Evolutionary conservation across 2,113 vertebrate species (phyloP).

Genomic region (Rhinopithecus roxellana): DNA sequence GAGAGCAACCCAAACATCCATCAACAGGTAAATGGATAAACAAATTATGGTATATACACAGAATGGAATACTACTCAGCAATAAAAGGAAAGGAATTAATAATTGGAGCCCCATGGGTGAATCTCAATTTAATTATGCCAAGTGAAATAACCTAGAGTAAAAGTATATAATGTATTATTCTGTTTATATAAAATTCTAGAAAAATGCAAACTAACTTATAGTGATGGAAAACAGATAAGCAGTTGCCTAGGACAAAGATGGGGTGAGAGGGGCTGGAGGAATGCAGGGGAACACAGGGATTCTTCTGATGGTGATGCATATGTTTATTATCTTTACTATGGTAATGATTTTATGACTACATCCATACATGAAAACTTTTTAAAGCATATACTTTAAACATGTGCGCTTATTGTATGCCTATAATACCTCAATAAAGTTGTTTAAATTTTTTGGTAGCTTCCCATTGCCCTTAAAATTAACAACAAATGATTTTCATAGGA

Average conservation of each 20-base stretch:
- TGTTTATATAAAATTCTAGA: background rate
- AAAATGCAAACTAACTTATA: background rate
- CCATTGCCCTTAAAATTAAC: background rate
- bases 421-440: background rate
- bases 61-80: background rate
- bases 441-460: background rate
- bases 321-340: background rate
- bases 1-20: no score
- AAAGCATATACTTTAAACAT: background rate
- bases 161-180: background rate
- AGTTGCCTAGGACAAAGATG: background rate
- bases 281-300: background rate
- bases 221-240: background rate
- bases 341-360: background rate
- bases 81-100: background rate
- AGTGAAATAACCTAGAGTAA: background rate
- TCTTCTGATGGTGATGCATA: background rate
- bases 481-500: background rate
- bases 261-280: background rate
- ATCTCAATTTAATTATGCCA: background rate
- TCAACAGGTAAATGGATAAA: no score
- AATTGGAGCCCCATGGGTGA: background rate
- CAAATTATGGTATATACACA: no score
- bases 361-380: background rate
- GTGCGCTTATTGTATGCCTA: background rate